A percentile compares a stretch with the other conserved stretches of the same genome.
These are phyloP conservation scores for Notarius quadriscutis DNA, from an alignment of 2,113 vertebrate species.

Conservation along the genomic window DNA sequence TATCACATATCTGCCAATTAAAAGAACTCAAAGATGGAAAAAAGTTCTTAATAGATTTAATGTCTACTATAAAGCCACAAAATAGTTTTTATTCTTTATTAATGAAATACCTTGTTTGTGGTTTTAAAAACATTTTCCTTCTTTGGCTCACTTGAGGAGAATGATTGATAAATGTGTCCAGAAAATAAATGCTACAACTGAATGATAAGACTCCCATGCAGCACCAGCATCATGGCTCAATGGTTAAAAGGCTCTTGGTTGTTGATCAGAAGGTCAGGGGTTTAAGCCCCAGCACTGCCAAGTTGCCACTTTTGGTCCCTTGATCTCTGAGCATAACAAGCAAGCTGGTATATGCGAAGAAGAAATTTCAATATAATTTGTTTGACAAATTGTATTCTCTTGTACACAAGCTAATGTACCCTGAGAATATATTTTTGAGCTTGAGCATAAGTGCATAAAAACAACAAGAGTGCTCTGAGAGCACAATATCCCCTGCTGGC, in stretches of 20 bases:
- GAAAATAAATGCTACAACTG: too few relatives aligned
- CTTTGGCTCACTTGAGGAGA: background rate
- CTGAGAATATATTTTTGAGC: background rate
- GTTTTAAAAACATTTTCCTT: background rate
- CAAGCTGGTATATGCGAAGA: background rate
- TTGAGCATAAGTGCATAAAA: background rate
- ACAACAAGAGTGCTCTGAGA: too few relatives aligned
- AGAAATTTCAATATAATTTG: background rate
- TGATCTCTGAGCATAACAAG: background rate
- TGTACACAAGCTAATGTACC: background rate
- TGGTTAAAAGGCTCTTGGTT: too few relatives aligned
- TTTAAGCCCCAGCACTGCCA: background rate
- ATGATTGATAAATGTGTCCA: too few relatives aligned
- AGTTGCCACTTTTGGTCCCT: background rate
- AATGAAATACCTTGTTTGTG: background rate
- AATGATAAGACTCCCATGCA: too few relatives aligned
- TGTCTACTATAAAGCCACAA: background rate
- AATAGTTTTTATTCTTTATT: background rate
- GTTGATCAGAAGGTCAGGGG: background rate
- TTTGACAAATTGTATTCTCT: background rate
- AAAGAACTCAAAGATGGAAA: background rate
- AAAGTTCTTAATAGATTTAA: background rate
- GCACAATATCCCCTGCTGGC: too few relatives aligned
- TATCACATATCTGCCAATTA: background rate
- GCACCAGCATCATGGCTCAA: too few relatives aligned